A percentile compares a stretch with the other conserved stretches of the same genome.
Evolutionary conservation across 2,113 vertebrate species (phyloP).

Genomic region (Misgurnus mizolepis): DNA sequence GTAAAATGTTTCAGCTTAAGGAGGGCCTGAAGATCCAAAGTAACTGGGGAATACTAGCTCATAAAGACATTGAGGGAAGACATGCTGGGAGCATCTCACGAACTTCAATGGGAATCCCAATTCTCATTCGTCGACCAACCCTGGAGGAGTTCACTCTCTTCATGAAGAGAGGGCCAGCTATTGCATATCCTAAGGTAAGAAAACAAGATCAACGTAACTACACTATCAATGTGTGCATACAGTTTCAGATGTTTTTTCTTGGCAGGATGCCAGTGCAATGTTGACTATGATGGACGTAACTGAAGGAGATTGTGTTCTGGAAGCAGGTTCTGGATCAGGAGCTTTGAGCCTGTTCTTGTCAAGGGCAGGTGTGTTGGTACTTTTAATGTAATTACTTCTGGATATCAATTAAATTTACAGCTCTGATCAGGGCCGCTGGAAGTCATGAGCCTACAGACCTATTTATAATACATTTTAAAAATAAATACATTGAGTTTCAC

Average conservation of each 20-base stretch:
- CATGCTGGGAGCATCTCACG: constrained; percentile 70
- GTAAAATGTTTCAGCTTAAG: constrained; percentile 75
- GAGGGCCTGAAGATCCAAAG: constrained; percentile 60
- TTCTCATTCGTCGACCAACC: constrained; percentile 78
- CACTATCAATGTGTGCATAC: neutral
- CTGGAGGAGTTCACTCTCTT: constrained; percentile 85
- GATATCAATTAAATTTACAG: no score
- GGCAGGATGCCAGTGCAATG: constrained; percentile 77
- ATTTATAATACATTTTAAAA: no score
- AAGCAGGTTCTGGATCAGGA: constrained; percentile 87
- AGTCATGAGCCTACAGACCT: no score
- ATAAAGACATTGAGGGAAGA: constrained; percentile 72
- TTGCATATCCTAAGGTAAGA: constrained; percentile 89
- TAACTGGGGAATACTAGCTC: constrained; percentile 70
- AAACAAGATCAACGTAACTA: neutral
- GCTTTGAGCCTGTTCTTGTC: constrained; percentile 90
- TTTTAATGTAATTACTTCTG: no score
- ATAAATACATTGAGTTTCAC: no score
- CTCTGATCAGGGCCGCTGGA: no score
- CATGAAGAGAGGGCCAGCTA: constrained; percentile 83
- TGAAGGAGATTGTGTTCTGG: constrained; percentile 84
- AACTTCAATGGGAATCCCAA: constrained; percentile 57
- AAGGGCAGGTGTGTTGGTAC: constrained; percentile 81
- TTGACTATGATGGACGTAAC: constrained; percentile 82
- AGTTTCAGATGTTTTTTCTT: neutral